A percentile compares a stretch with the other conserved stretches of the same genome.
Conservation (phyloP, 2,888 invertebrate species). For the Cancer borealis region DNA sequence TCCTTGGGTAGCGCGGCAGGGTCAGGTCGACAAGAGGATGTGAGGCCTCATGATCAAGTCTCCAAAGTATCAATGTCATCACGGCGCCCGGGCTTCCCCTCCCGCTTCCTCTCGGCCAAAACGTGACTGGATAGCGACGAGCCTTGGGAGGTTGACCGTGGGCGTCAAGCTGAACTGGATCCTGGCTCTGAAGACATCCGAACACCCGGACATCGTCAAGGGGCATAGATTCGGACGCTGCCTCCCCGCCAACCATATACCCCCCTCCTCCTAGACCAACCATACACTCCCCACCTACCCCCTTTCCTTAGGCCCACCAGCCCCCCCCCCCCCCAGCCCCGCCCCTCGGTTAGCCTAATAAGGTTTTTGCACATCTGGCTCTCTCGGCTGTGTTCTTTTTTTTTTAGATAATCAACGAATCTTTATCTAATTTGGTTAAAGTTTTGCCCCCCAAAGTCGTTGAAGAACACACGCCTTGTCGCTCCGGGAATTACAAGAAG, state of each 20-base stretch:
- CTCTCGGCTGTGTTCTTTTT: slow-evolving; percentile 3
- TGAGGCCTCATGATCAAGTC: slow-evolving; percentile 3
- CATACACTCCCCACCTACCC: slow-evolving; percentile 21
- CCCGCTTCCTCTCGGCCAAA: slow-evolving; percentile 41
- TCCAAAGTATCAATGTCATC: slow-evolving; percentile 27
- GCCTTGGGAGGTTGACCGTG: slow-evolving; percentile 41
- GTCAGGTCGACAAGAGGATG: background rate
- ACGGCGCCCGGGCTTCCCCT: slow-evolving; percentile 26
- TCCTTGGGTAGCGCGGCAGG: background rate
- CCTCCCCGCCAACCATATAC: slow-evolving; percentile 44
- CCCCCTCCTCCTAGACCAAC: background rate
- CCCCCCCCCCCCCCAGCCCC: background rate
- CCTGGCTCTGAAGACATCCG: slow-evolving; percentile 10
- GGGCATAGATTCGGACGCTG: slow-evolving; percentile 52
- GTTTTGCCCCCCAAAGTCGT: background rate
- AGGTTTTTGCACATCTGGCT: slow-evolving; percentile 48
- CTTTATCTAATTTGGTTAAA: slow-evolving; percentile 35
- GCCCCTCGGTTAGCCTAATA: slow-evolving; percentile 42
- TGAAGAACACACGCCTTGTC: slow-evolving; percentile 31
- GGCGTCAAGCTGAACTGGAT: slow-evolving; percentile 39
- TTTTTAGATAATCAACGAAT: slow-evolving; percentile 35
- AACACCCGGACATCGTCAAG: background rate
- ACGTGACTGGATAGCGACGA: slow-evolving; percentile 43
- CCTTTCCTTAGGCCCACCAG: background rate
- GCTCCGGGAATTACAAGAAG: slow-evolving; percentile 5